phyloP scores from a whole-genome alignment of 2,888 invertebrate species.

The Sisyra nigra region DNA sequence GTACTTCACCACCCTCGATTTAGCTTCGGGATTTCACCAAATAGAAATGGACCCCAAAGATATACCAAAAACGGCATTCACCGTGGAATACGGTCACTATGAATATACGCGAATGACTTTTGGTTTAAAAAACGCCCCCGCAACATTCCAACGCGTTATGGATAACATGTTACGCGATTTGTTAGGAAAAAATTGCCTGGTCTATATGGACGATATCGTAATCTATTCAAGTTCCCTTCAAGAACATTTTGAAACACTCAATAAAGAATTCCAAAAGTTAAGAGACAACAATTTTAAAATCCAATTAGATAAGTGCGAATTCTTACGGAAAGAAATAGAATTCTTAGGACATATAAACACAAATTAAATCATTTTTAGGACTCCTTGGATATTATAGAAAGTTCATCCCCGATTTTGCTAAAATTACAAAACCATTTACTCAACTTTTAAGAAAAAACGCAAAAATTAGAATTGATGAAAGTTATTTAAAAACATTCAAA shows the following conservation, averaged over 20 bases:
- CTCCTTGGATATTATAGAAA: slow-evolving; percentile 15
- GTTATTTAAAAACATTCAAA: no score
- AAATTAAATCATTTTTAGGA: slow-evolving; percentile 12
- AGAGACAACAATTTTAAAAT: slow-evolving; percentile 14
- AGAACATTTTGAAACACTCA: slow-evolving; percentile 18
- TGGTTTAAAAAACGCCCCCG: slow-evolving; percentile 9
- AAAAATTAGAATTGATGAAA: no score
- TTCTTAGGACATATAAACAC: slow-evolving; percentile 23
- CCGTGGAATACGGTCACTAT: no score
- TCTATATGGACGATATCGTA: slow-evolving; percentile 19
- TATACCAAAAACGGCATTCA: no score
- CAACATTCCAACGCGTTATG: slow-evolving; percentile 10
- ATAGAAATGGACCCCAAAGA: no score
- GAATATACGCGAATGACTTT: no score
- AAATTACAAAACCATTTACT: no score
- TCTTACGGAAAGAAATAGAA: slow-evolving; percentile 19
- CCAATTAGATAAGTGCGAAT: slow-evolving; percentile 21
- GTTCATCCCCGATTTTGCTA: slow-evolving; percentile 14
- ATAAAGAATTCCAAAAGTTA: slow-evolving; percentile 17
- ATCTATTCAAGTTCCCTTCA: slow-evolving; percentile 14
- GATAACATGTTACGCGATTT: slow-evolving; percentile 5
- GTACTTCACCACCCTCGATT: no score
- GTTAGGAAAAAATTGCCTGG: no score
- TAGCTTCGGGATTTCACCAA: no score
- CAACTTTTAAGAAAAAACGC: slow-evolving; percentile 12